phyloP scores from a whole-genome alignment of 2,113 vertebrate genomes.

The Hepsetus odoe region DNA sequence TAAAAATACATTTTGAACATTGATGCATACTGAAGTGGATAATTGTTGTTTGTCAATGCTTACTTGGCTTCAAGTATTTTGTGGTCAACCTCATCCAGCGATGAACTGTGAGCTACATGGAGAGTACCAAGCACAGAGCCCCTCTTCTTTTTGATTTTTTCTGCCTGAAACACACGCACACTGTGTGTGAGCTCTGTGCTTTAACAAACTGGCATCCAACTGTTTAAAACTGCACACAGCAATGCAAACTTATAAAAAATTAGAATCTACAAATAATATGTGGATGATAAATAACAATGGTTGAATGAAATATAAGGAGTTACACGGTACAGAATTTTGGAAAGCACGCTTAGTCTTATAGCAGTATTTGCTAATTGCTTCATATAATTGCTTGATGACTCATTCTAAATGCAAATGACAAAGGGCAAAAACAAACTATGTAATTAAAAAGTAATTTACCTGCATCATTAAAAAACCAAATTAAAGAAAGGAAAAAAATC shows the following conservation, averaged over 20 bases:
- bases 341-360: conserved; percentile 1
- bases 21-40: too few species aligned
- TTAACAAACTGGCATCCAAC: background rate
- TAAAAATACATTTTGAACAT: too few species aligned
- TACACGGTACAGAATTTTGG: background rate
- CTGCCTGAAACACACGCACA: conserved; percentile 79
- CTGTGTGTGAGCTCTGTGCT: background rate
- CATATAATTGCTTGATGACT: conserved; percentile 50
- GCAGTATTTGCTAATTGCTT: conserved; percentile 51
- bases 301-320: background rate
- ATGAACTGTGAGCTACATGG: conserved; percentile 97
- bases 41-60: too few species aligned
- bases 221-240: background rate
- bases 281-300: background rate
- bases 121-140: conserved; percentile 94
- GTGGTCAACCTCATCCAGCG: conserved; percentile 97
- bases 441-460: conserved; percentile 61
- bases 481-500: conserved; percentile 34
- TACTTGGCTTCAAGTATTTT: conserved; percentile 99
- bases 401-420: conserved; percentile 51
- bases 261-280: background rate
- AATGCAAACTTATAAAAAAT: background rate
- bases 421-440: conserved; percentile 51
- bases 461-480: conserved; percentile 58
- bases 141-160: conserved; percentile 99